Percentiles rank a stretch among this genome's conserved stretches.
Evolutionary conservation across 2,113 vertebrate genomes (phyloP).

Genomic region (Pelodiscus sinensis): DNA sequence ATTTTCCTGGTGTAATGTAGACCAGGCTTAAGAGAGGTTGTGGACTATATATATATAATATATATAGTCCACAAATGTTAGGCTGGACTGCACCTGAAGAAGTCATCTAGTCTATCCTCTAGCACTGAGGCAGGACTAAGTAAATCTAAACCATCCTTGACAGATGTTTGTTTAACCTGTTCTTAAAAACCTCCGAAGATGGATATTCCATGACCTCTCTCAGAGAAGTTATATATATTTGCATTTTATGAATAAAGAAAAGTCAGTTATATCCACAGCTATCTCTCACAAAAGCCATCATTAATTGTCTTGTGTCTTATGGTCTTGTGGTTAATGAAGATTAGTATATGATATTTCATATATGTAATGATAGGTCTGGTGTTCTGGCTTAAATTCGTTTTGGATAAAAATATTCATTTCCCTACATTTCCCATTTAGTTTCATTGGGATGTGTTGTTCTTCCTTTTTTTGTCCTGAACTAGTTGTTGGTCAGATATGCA

Average conservation of each 20-base stretch:
- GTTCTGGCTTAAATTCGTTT: slow-evolving; percentile 8
- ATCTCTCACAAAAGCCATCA: background rate
- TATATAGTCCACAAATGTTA: too few relatives aligned
- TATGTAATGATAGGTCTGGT: background rate
- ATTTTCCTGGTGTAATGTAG: too few relatives aligned
- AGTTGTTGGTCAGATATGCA: background rate
- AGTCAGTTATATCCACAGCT: background rate
- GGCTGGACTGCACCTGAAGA: too few relatives aligned
- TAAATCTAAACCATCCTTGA: too few relatives aligned
- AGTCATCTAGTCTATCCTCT: too few relatives aligned
- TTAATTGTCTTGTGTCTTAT: slow-evolving; percentile 46
- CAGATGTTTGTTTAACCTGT: too few relatives aligned
- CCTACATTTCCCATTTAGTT: slow-evolving; percentile 30
- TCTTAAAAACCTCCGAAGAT: too few relatives aligned
- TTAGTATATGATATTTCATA: slow-evolving; percentile 43
- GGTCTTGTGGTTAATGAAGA: slow-evolving; percentile 23
- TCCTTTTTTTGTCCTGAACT: background rate
- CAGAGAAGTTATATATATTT: background rate
- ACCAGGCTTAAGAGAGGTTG: too few relatives aligned
- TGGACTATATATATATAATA: too few relatives aligned
- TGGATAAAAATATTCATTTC: background rate
- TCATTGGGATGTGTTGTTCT: background rate
- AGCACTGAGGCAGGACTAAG: too few relatives aligned
- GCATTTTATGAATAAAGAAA: background rate
- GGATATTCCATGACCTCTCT: too few relatives aligned